Evolutionary conservation across 2,113 vertebrate species (phyloP).

Genomic region (Lophotis ruficrista): DNA sequence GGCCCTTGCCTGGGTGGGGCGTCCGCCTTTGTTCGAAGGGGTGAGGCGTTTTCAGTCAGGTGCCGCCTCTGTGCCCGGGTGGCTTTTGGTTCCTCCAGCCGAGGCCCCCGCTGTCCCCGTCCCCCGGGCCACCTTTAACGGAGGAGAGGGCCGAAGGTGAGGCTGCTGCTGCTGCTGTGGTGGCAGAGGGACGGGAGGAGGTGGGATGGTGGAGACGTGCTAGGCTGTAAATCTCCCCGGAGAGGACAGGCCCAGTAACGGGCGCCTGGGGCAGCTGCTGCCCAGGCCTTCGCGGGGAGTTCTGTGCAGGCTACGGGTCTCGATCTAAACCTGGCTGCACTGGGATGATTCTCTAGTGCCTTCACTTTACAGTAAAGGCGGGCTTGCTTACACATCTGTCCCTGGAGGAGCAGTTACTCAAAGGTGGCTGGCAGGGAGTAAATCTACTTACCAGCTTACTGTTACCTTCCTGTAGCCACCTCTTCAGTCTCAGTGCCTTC

Average conservation of each 20-base stretch:
- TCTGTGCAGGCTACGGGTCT: accelerated
- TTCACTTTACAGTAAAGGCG: accelerated
- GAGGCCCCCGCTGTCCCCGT: neutral
- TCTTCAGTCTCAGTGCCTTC: accelerated
- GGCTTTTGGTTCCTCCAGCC: accelerated
- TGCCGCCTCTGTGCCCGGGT: no score
- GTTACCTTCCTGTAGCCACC: accelerated
- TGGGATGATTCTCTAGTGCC: accelerated
- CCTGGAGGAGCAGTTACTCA: accelerated
- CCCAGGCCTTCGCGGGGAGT: accelerated
- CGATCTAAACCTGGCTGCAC: accelerated
- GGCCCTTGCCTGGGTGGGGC: no score
- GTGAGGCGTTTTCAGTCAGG: neutral
- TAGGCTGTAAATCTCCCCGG: accelerated
- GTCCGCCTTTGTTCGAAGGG: no score
- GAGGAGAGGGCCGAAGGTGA: neutral
- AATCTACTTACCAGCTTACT: accelerated
- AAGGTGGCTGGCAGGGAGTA: neutral
- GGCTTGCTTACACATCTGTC: no score
- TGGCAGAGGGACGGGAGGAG: accelerated
- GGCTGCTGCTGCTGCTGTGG: neutral
- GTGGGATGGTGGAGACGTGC: accelerated
- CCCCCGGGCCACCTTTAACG: accelerated
- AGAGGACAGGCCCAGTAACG: accelerated
- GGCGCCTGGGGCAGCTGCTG: neutral